phyloP scores from a whole-genome alignment of 2,888 invertebrate genomes.

The Tetrapedia diversipes region DNA sequence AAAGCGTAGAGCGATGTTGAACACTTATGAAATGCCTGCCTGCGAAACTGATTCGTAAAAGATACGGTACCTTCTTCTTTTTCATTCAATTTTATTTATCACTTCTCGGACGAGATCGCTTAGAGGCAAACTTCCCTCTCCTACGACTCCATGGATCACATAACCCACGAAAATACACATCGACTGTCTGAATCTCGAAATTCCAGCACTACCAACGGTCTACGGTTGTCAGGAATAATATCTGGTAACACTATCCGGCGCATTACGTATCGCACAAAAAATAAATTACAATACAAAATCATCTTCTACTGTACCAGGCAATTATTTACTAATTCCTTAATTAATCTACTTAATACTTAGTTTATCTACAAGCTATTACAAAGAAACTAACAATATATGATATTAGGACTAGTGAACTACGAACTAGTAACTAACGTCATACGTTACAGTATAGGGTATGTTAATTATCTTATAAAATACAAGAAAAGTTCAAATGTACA shows the following conservation, averaged over 20 bases:
- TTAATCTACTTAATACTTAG: neutral
- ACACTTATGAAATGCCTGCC: neutral
- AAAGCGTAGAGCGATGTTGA: too few relatives aligned
- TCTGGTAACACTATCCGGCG: slow-evolving; percentile 2
- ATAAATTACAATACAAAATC: neutral
- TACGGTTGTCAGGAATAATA: slow-evolving; percentile 24
- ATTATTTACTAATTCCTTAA: neutral
- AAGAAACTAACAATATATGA: neutral
- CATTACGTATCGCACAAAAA: neutral
- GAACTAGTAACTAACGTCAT: neutral
- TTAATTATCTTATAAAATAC: neutral
- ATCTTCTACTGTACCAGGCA: neutral
- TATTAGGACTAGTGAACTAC: neutral
- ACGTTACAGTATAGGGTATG: neutral
- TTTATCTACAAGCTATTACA: neutral
- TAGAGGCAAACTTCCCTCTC: slow-evolving; percentile 6
- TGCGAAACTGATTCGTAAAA: neutral
- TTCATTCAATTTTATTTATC: slow-evolving; percentile 14
- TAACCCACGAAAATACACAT: slow-evolving; percentile 44
- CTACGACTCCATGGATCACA: slow-evolving; percentile 21
- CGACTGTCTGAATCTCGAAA: slow-evolving; percentile 35
- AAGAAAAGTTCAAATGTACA: neutral
- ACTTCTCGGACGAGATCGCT: slow-evolving; percentile 20
- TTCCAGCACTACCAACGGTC: slow-evolving; percentile 28
- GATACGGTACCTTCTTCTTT: neutral